Conservation (phyloP, 1,140 invertebrate species). For the Scaptodrosophila lebanonensis region DNA sequence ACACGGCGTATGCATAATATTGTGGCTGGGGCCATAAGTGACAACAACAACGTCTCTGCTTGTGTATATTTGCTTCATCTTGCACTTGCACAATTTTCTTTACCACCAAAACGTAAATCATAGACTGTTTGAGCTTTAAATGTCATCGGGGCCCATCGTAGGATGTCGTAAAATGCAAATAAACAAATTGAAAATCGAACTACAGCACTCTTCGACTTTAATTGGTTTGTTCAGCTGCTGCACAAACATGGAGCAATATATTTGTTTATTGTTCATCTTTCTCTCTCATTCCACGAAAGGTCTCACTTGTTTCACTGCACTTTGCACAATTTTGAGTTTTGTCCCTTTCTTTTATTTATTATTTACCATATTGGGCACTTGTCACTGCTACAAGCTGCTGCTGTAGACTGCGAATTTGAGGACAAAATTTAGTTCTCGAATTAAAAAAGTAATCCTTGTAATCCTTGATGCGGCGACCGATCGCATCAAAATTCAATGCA, state of each 20-base stretch:
- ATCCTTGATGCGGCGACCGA: slow-evolving; percentile 43
- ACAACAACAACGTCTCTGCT: no score
- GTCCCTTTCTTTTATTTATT: slow-evolving; percentile 23
- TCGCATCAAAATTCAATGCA: slow-evolving; percentile 76
- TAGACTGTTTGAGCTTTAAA: slow-evolving; percentile 44
- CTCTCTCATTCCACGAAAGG: slow-evolving; percentile 17
- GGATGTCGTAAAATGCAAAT: background rate
- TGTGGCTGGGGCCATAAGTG: slow-evolving; percentile 6
- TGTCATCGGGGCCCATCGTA: slow-evolving; percentile 45
- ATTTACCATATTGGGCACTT: slow-evolving; percentile 74
- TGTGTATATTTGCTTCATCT: slow-evolving; percentile 14
- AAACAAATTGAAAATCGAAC: no score
- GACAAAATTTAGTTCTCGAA: slow-evolving; percentile 29
- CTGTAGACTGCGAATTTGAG: slow-evolving; percentile 32
- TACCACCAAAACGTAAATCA: slow-evolving; percentile 26
- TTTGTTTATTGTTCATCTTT: slow-evolving; percentile 5
- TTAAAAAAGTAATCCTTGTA: slow-evolving; percentile 45
- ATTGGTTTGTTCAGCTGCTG: no score
- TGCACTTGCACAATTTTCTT: slow-evolving; percentile 48
- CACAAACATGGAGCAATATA: no score
- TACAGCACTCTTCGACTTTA: no score
- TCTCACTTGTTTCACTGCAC: slow-evolving; percentile 1
- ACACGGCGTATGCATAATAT: slow-evolving; percentile 58
- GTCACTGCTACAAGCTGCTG: slow-evolving; percentile 46
- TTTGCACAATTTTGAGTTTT: slow-evolving; percentile 32